Evolutionary conservation across 2,797 vertebrate species (phyloP).

Genomic region (Coranthus polyacanthus): DNA sequence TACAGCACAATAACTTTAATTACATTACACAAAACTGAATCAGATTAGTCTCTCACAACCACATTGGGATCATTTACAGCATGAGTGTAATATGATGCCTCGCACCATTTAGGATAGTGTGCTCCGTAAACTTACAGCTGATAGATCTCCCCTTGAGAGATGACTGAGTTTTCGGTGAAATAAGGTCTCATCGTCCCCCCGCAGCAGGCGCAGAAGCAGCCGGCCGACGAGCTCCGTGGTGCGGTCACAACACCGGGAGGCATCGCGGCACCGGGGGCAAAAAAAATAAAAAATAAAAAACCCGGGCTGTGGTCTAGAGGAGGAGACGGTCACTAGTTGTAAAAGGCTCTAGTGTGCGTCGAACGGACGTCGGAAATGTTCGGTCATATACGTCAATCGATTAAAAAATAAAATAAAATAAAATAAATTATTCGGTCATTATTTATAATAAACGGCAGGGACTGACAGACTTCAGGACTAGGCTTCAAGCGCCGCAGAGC

Average conservation of each 20-base stretch:
- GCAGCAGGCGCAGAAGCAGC: constrained; percentile 79
- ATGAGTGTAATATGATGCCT: not conserved
- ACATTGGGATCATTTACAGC: not conserved
- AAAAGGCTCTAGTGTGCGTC: not conserved
- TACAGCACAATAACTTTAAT: not conserved
- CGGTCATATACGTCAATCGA: not conserved
- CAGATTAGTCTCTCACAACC: not conserved
- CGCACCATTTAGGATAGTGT: not conserved
- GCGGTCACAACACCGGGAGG: constrained; percentile 80
- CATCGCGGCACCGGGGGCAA: constrained; percentile 70
- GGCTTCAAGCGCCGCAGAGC: too few species aligned
- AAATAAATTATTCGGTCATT: too few species aligned
- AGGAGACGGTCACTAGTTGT: not conserved
- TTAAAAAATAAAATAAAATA: not conserved
- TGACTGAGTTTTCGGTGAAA: constrained; percentile 89
- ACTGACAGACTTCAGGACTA: too few species aligned
- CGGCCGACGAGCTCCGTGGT: constrained; percentile 75
- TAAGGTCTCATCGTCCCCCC: constrained; percentile 85
- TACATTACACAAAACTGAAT: not conserved
- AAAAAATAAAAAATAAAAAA: too few species aligned
- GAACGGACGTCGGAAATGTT: not conserved
- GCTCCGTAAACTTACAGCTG: constrained; percentile 88
- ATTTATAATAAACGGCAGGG: not conserved
- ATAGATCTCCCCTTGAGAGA: constrained; percentile 89
- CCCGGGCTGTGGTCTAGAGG: not conserved